Conservation (phyloP, 1,140 invertebrate species). For the Hirudo medicinalis region DNA sequence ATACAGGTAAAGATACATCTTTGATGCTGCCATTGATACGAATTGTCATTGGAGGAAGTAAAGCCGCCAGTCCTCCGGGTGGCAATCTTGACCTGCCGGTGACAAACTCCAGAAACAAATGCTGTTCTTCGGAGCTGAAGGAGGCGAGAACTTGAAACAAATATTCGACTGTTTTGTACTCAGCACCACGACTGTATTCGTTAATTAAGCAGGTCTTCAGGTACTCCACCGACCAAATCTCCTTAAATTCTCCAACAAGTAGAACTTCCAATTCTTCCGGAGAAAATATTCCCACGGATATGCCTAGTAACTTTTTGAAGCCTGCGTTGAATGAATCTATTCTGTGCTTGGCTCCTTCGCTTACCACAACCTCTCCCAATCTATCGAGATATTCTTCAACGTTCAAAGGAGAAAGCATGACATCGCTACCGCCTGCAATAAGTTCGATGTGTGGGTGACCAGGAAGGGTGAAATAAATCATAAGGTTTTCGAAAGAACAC, state of each 20-base stretch:
- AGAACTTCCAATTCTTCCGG: conserved; percentile 63
- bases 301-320: no score
- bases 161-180: conserved; percentile 82
- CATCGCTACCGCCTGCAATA: conserved; percentile 77
- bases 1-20: no score
- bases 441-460: conserved; percentile 83
- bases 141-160: conserved; percentile 82
- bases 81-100: conserved; percentile 92
- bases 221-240: conserved; percentile 72
- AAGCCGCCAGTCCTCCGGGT: conserved; percentile 59
- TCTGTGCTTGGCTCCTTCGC: no score
- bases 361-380: no score
- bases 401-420: conserved; percentile 77
- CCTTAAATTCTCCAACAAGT: conserved; percentile 69
- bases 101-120: conserved; percentile 91
- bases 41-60: no score
- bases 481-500: conserved; percentile 76
- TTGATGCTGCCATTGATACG: no score
- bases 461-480: conserved; percentile 85
- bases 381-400: conserved; percentile 66
- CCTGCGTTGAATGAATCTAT: no score
- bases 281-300: no score
- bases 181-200: conserved; percentile 88
- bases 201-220: conserved; percentile 82
- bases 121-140: conserved; percentile 75